Evolutionary conservation across 2,797 vertebrate genomes (phyloP), one percentile per base, ranked within the genome.

Genomic region (Rhabdomys pumilio): DNA sequence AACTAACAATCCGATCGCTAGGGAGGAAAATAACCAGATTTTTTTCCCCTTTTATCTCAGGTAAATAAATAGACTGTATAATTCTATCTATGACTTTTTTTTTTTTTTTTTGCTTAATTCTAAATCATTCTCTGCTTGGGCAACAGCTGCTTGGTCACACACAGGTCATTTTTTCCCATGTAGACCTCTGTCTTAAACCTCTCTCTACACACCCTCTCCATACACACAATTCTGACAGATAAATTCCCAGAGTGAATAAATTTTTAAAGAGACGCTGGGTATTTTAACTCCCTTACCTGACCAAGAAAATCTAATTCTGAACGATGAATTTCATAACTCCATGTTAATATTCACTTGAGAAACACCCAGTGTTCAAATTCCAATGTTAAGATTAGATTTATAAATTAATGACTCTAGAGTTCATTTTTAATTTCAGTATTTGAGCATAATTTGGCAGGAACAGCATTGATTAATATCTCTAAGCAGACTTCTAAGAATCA

Each of bases 231-330:
- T 67, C 80, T 76, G 22, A 82, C 50, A 94, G 69, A 95, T 81
- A 80, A 73, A 24, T 26, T 96, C 55, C 31, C 24, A 87, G 38
- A 79, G 88, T 38, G 50, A 85, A 57, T 73, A 94, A 81, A 17
- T 92, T 90, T 81, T 20, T 50, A 24, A 29, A 65, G 47, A 92
- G n/a, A 41, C n/a, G 72, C 10, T 86, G 41, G 34, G 38, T 92
- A 96, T 83, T 93, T 96, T 97, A 91, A 96, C 4, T 80, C 26
- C 53, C 91, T 91, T 97, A 95, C 75, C 47, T 95, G 92, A 84
- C 57, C 50, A 44, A 88, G 29, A 94, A 96, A 97, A 96, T 83
- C 73, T 87, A 55, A 93, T 95, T 95, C 53, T 79, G 11, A 84
- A 96, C 93, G 77, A 85, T 57, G 22, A 67, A 67, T 92, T 89